Conservation (phyloP, 2,113 vertebrate genomes). For the cattle (Bos taurus) region DNA sequence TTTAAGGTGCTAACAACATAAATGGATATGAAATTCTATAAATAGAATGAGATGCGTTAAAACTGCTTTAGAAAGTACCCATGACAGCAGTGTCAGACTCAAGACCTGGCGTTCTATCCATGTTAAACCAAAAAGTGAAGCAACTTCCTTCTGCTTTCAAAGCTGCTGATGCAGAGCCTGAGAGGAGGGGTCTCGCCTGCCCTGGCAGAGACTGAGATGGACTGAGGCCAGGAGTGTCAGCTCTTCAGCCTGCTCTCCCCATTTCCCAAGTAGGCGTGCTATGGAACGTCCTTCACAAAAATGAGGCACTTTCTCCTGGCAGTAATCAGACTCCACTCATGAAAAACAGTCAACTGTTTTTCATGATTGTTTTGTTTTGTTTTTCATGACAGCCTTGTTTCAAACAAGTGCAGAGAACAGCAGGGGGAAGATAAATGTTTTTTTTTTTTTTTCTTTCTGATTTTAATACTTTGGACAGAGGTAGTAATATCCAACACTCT, state of each 20-base stretch:
- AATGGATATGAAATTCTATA: not conserved
- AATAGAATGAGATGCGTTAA: not conserved
- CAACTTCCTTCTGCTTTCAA: not conserved
- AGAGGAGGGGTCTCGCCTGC: not conserved
- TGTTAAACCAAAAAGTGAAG: not conserved
- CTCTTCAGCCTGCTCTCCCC: not conserved
- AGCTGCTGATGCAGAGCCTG: not conserved
- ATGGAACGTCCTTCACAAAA: not conserved
- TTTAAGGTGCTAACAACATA: not conserved
- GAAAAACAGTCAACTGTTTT: not conserved
- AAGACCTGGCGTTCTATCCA: not conserved
- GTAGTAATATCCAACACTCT: not conserved
- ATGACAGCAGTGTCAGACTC: not conserved
- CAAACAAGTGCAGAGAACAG: not conserved
- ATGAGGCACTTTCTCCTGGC: not conserved
- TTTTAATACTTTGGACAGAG: not conserved
- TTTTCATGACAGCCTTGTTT: not conserved
- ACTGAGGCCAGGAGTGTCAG: not conserved
- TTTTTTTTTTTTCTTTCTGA: not conserved
- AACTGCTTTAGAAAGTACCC: not conserved
- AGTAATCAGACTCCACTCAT: not conserved
- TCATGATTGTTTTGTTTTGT: not conserved
- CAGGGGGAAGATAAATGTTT: not conserved
- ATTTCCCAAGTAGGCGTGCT: not conserved
- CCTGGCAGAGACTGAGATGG: not conserved